These are phyloP conservation scores for Morpho helenor DNA, from an alignment of 2,888 invertebrate species.

Conservation along the genomic window DNA sequence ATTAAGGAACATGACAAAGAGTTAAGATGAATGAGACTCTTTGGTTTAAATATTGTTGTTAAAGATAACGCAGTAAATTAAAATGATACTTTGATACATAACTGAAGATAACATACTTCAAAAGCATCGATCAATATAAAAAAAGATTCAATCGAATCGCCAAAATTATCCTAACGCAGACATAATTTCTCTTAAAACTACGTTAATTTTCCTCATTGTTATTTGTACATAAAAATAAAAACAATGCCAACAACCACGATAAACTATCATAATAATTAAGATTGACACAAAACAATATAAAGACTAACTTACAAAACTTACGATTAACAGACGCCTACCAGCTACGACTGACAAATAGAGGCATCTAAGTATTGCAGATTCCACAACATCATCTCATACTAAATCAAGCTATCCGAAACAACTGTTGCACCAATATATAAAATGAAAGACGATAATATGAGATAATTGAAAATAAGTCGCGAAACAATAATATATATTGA, in stretches of 20 bases:
- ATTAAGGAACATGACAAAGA: slow-evolving; percentile 66
- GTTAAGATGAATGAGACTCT: slow-evolving; percentile 65
- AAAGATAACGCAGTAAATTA: slow-evolving; percentile 32
- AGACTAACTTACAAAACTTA: slow-evolving; percentile 40
- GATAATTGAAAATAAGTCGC: slow-evolving; percentile 16
- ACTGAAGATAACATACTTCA: slow-evolving; percentile 30
- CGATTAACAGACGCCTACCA: slow-evolving; percentile 19
- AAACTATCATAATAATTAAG: slow-evolving; percentile 69
- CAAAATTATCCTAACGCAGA: slow-evolving; percentile 33
- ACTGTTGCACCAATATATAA: slow-evolving; percentile 58
- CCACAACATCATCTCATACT: slow-evolving; percentile 45
- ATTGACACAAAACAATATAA: slow-evolving; percentile 68
- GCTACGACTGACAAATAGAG: slow-evolving; percentile 19
- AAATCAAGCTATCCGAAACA: slow-evolving; percentile 46
- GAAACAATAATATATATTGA: slow-evolving; percentile 17
- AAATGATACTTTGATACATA: slow-evolving; percentile 17
- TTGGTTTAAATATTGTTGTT: slow-evolving; percentile 59
- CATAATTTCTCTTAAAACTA: slow-evolving; percentile 53
- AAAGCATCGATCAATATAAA: slow-evolving; percentile 43
- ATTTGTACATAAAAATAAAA: slow-evolving; percentile 76
- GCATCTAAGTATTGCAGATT: slow-evolving; percentile 43
- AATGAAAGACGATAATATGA: slow-evolving; percentile 16
- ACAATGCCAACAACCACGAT: slow-evolving; percentile 71
- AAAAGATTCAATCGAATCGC: slow-evolving; percentile 36
- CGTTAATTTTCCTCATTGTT: slow-evolving; percentile 69